phyloP scores from a whole-genome alignment of 37 sponge, comb jelly and placozoan genomes.

The Halichondria panicea region DNA sequence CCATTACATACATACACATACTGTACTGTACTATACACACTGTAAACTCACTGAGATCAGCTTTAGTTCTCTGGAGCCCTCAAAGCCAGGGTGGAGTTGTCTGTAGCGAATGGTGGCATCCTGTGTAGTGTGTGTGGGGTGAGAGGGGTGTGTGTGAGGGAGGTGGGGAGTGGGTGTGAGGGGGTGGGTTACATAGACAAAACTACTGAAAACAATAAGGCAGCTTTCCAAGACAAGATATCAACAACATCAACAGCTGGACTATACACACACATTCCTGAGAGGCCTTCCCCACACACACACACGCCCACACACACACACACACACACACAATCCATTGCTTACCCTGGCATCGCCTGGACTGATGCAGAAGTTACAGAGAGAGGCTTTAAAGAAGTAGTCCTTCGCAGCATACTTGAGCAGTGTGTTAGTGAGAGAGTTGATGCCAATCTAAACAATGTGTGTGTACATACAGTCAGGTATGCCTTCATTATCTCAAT shows the following conservation, averaged over 20 bases:
- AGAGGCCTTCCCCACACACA: too few relatives aligned
- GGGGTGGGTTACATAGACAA: too few relatives aligned
- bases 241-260: too few relatives aligned
- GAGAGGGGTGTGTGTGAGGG: too few relatives aligned
- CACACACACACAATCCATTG: background rate
- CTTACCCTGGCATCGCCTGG: constrained; percentile 51
- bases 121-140: too few relatives aligned
- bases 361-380: constrained; percentile 83
- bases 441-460: constrained; percentile 50
- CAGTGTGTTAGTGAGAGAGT: constrained; percentile 73
- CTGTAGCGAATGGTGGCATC: constrained; percentile 40
- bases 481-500: background rate
- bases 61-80: constrained; percentile 91
- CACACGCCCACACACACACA: too few relatives aligned
- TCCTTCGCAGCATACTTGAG: constrained; percentile 93
- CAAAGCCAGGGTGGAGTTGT: constrained; percentile 68
- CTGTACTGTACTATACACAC: too few relatives aligned
- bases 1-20: too few relatives aligned
- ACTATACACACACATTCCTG: too few relatives aligned
- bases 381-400: constrained; percentile 89
- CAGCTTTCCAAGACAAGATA: too few relatives aligned
- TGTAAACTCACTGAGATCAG: constrained; percentile 75
- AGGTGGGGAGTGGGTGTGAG: too few relatives aligned
- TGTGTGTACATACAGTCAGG: background rate
- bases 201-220: too few relatives aligned